Evolutionary conservation across 1,140 invertebrate species (phyloP), one percentile per base, ranked within the genome.

Genomic region (Eriosoma lanigerum): DNA sequence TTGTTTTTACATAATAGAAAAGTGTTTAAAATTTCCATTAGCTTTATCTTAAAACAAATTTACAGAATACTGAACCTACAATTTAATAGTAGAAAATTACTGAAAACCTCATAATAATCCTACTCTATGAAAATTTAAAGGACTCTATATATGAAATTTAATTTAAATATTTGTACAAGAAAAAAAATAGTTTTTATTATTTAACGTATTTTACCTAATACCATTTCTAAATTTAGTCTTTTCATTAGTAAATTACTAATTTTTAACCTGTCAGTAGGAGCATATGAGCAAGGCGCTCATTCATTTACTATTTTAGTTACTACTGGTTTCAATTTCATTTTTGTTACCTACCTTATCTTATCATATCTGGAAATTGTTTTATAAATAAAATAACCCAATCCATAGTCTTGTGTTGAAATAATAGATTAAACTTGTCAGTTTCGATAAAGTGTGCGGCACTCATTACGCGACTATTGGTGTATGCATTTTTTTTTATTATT

Each of bases 361-460:
- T n/a, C n/a, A n/a, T n/a, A n/a, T n/a, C n/a, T 62, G 9, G 60
- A 6, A 3, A 62, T 6, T 62, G 3, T 62, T 62, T 26, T 62
- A 62, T 32, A 62, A 62, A 62, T 62, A 62, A 62, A 62, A 62
- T 62, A 62, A 62, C 12, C 60, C 60, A 29, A 1, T 62, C 60
- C 60, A 29, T 62, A 62, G 26, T 62, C 60, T 62, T 62, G 60
- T 62, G 60, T 62, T 62, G 60, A 62, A 62, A 62, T 62, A 62
- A 62, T 62, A 62, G 60, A 62, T 62, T 62, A 62, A 62, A 62
- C 26, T n/a, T n/a, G n/a, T n/a, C n/a, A n/a, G n/a, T n/a, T n/a
- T n/a, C n/a, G n/a, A n/a, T n/a, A n/a, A n/a, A 62, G 60, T 62
- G 60, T 29, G 26, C 26, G 60, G 26, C 60, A 26, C 26, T 5